Conservation (phyloP, 2,797 vertebrate species). For the Muscicapa comitata region DNA sequence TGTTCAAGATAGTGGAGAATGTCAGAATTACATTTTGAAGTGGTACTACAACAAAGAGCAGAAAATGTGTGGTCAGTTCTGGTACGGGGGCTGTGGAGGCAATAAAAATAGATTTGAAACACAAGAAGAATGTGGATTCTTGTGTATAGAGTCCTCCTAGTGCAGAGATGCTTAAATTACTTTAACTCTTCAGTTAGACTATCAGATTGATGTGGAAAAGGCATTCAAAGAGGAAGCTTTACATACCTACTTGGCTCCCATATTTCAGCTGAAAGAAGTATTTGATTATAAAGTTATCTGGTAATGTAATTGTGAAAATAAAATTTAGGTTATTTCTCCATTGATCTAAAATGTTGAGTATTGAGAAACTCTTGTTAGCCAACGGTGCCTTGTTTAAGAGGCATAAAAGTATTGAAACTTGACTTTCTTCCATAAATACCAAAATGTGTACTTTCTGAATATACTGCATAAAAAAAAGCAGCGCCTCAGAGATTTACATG, state of each 20-base stretch:
- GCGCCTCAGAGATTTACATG: not conserved
- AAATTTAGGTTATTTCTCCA: not conserved
- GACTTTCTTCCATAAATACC: not conserved
- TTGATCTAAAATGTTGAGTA: not conserved
- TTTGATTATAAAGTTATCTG: not conserved
- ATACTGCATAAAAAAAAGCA: not conserved
- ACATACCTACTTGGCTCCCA: not conserved
- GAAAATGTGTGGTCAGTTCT: conserved; percentile 76
- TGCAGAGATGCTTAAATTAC: not conserved
- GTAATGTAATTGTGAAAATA: not conserved
- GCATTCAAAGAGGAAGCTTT: not conserved
- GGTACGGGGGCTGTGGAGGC: conserved; percentile 83
- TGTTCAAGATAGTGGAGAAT: conserved; percentile 72
- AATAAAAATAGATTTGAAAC: conserved; percentile 82
- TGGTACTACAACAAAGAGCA: conserved; percentile 78
- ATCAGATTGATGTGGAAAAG: not conserved
- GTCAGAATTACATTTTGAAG: conserved; percentile 74
- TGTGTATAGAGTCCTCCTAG: conserved; percentile 60
- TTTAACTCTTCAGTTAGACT: not conserved
- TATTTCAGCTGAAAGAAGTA: not conserved
- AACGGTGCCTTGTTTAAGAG: not conserved
- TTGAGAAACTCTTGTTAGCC: not conserved
- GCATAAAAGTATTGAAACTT: not conserved
- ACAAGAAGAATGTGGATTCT: conserved; percentile 71
- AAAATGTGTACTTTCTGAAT: not conserved